Evolutionary conservation across 1,140 invertebrate genomes (phyloP), one percentile per base, ranked within the genome.

Genomic region (Polyergus mexicanus): DNA sequence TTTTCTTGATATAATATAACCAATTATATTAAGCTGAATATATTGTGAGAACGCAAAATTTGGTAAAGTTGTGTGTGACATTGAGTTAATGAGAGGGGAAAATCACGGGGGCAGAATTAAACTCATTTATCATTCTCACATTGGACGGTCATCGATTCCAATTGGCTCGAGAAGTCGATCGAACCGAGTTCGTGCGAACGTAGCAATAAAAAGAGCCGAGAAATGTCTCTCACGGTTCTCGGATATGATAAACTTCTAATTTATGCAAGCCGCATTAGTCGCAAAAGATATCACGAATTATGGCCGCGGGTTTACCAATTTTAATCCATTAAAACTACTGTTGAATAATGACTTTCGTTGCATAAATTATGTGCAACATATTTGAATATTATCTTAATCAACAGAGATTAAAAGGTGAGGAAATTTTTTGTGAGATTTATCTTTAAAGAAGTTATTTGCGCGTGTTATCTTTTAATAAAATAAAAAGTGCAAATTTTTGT

Each of bases 171-270:
- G 71, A 63, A 75, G 38, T 84, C 38, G 56, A 38, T 74, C 56
- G 58, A n/a, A 16, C n/a, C 32, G 35, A 63, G 32, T 51, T 62
- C 35, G 69, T 22, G 69, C 28, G 13, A 75, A 65, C 44, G 8
- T 71, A 25, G 38, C 51, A 83, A 8, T 63, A 84, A 44, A 44
- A 44, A 44, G 54, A 77, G 44, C 47, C 28, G 58, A 76, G 81
- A 84, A 51, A 54, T 16, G 56, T n/a, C 63, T 22, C 51, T 60
- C 35, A 19, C 25, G 16, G 5, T 32, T 58, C 58, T 75, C 41
- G 44, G 75, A 65, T 62, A 85, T 66, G 83, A 77, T 77, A n/a
- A 68, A 85, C 47, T 85, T 78, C 51, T 85, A 85, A 85, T 85
- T 85, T 85, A 85, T 85, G 62, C 83, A 78, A 85, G 38, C 38